phyloP scores from a whole-genome alignment of 2,888 invertebrate species.

The Leuctra nigra region DNA sequence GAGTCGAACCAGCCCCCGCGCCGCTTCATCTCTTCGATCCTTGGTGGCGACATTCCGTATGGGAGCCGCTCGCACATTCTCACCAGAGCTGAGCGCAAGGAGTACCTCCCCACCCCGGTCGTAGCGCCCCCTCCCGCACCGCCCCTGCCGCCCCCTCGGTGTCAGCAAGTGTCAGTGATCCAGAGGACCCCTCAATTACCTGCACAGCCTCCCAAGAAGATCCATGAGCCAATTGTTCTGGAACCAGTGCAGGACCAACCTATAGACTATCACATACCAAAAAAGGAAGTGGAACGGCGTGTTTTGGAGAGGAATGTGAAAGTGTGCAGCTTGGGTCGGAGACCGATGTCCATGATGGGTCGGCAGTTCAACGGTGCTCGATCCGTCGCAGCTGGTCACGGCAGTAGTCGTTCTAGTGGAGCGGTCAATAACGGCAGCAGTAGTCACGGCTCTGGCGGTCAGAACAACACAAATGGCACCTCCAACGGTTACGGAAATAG shows the following conservation, averaged over 20 bases:
- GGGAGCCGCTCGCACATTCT: conserved; percentile 54
- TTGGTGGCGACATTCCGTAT: conserved; percentile 75
- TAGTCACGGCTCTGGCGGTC: conserved; percentile 30
- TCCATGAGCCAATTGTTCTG: conserved; percentile 37
- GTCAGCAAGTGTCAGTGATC: conserved; percentile 61
- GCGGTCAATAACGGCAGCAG: conserved; percentile 51
- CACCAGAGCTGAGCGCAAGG: conserved; percentile 76
- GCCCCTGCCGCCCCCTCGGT: conserved; percentile 38
- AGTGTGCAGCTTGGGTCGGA: conserved; percentile 35
- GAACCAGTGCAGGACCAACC: conserved; percentile 80
- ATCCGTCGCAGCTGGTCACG: conserved; percentile 38
- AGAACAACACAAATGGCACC: conserved; percentile 28
- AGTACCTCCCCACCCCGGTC: conserved; percentile 51
- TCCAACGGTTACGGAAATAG: conserved; percentile 39
- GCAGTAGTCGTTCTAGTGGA: conserved; percentile 47
- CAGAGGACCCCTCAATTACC: conserved; percentile 61
- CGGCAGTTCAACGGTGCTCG: conserved; percentile 21
- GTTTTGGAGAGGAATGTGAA: conserved; percentile 8
- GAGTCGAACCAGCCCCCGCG: conserved; percentile 43
- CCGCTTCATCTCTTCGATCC: conserved; percentile 71
- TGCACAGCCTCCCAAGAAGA: conserved; percentile 36
- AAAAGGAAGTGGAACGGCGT: conserved; percentile 44
- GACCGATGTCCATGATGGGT: conserved; percentile 27
- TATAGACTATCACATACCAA: conserved; percentile 82
- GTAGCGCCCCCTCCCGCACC: conserved; percentile 21